These are phyloP conservation scores for Melieria omissa DNA, from an alignment of 2,888 invertebrate genomes.

Conservation along the genomic window DNA sequence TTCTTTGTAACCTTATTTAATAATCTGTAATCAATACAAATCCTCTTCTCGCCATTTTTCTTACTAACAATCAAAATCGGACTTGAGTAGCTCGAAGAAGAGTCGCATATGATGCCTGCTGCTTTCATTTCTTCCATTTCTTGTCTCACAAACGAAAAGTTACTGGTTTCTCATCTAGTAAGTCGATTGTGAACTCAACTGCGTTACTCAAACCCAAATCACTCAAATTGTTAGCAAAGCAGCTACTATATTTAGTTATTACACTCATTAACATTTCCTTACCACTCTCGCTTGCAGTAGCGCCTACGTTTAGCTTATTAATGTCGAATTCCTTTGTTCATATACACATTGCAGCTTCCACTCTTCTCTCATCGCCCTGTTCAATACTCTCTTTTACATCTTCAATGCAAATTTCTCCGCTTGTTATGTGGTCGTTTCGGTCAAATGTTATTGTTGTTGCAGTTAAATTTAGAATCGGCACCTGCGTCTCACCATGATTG, in stretches of 20 bases:
- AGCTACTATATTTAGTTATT: slow-evolving; percentile 30
- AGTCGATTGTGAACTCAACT: slow-evolving; percentile 32
- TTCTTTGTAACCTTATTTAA: slow-evolving; percentile 14
- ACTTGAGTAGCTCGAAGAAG: slow-evolving; percentile 40
- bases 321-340: slow-evolving; percentile 1
- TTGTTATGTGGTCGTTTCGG: slow-evolving; percentile 22
- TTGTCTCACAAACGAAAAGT: slow-evolving; percentile 18
- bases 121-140: slow-evolving; percentile 37
- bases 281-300: slow-evolving; percentile 16
- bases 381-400: neutral
- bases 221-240: slow-evolving; percentile 33
- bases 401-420: slow-evolving; percentile 5
- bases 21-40: no score
- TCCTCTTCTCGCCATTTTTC: slow-evolving; percentile 47
- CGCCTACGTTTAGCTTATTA: slow-evolving; percentile 16
- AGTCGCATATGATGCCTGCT: slow-evolving; percentile 39
- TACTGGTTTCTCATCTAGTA: slow-evolving; percentile 32
- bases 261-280: slow-evolving; percentile 31
- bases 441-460: slow-evolving; percentile 26
- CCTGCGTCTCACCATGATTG: slow-evolving; percentile 17
- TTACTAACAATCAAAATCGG: slow-evolving; percentile 43
- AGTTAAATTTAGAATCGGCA: slow-evolving; percentile 32
- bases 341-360: slow-evolving; percentile 2
- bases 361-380: neutral
- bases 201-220: slow-evolving; percentile 36